These are phyloP conservation scores for Pipistrellus pipistrellus DNA, from an alignment of 2,797 vertebrate genomes.

Conservation along the genomic window DNA sequence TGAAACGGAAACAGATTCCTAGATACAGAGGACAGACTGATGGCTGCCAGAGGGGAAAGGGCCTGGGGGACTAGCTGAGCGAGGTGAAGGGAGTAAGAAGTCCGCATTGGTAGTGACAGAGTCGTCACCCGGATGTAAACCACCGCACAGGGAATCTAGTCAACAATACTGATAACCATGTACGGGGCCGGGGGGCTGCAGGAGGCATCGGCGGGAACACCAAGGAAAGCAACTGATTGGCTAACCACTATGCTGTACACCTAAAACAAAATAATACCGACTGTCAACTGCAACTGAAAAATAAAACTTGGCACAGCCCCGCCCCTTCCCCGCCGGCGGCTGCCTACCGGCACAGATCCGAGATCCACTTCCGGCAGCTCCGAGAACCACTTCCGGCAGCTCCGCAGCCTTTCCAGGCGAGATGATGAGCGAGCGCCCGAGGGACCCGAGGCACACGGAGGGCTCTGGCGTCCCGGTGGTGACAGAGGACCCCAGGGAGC, in stretches of 20 bases:
- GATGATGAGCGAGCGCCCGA: too few species aligned
- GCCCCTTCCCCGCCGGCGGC: too few species aligned
- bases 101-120: too few species aligned
- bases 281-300: not conserved
- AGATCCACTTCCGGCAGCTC: too few species aligned
- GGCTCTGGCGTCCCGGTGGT: too few species aligned
- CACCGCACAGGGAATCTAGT: not conserved
- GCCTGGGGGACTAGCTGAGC: not conserved
- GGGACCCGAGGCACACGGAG: too few species aligned
- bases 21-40: not conserved
- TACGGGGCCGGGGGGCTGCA: accelerated
- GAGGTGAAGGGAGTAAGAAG: not conserved
- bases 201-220: not conserved
- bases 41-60: not conserved
- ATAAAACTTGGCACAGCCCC: not conserved
- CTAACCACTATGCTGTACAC: not conserved
- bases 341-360: too few species aligned
- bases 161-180: accelerated
- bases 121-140: too few species aligned
- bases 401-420: too few species aligned
- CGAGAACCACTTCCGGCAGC: too few species aligned
- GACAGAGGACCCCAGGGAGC: too few species aligned
- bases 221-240: accelerated
- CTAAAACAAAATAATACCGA: not conserved
- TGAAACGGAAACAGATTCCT: not conserved